Evolutionary conservation across 2,113 vertebrate genomes (phyloP).

Genomic region (Camelus dromedarius): DNA sequence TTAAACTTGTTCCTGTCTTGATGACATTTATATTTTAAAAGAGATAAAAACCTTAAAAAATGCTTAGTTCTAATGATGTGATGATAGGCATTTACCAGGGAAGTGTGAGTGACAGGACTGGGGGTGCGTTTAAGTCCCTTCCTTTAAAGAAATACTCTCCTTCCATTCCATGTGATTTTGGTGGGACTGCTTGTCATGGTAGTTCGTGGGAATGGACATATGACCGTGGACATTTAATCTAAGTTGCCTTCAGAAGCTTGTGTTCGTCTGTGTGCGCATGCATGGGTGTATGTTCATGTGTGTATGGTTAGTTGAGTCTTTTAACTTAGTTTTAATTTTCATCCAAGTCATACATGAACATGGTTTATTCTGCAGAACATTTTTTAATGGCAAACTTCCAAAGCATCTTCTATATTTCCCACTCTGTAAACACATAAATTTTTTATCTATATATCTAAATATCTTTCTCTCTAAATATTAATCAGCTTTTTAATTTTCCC

Average conservation of each 20-base stretch:
- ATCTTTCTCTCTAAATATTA: not conserved
- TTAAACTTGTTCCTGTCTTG: not conserved
- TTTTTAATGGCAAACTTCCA: not conserved
- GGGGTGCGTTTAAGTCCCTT: not conserved
- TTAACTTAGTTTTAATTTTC: constrained; percentile 22
- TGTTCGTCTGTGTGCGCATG: not conserved
- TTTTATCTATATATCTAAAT: not conserved
- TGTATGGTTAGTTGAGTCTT: not conserved
- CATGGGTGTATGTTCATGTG: not conserved
- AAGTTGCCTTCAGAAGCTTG: not conserved
- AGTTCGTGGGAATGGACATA: not conserved
- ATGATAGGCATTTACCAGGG: not conserved
- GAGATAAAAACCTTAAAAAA: not conserved
- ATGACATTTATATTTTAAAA: not conserved
- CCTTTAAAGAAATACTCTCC: not conserved
- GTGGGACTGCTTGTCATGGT: not conserved
- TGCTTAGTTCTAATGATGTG: not conserved
- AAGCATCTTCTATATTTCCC: not conserved
- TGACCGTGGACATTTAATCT: not conserved
- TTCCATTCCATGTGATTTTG: not conserved
- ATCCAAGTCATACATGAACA: not conserved
- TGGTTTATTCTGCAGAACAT: not conserved
- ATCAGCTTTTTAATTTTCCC: not conserved
- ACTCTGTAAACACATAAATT: not conserved
- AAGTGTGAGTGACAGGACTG: not conserved